Percentiles rank a stretch among this genome's conserved stretches.
Conservation (phyloP, 2,888 invertebrate species). For the Nasonia oneida region DNA sequence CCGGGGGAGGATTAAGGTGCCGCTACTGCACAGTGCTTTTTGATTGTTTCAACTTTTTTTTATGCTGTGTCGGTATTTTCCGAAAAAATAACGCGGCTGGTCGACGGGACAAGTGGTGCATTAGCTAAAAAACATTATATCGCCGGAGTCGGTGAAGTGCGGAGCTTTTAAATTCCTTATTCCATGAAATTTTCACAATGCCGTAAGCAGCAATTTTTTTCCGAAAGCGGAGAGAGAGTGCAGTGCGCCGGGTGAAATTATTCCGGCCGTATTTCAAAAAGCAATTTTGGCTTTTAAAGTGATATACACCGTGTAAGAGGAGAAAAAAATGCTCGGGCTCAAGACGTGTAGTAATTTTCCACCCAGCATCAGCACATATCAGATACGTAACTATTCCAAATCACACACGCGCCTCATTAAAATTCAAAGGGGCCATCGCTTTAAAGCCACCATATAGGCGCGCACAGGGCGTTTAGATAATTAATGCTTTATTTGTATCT, state of each 20-base stretch:
- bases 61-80: neutral
- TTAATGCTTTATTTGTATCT: conserved; percentile 62
- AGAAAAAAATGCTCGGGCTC: neutral
- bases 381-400: too few relatives aligned
- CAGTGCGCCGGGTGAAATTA: neutral
- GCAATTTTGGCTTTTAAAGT: conserved; percentile 6
- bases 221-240: neutral
- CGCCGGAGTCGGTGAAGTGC: neutral
- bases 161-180: conserved; percentile 3
- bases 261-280: conserved; percentile 1
- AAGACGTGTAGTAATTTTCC: neutral
- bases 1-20: neutral
- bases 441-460: neutral
- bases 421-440: conserved; percentile 39
- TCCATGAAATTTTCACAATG: conserved; percentile 12
- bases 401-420: conserved; percentile 39
- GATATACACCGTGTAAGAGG: neutral
- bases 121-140: neutral
- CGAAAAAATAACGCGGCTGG: neutral
- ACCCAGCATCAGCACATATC: neutral
- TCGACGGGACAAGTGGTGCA: neutral
- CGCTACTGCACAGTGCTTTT: neutral
- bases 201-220: conserved; percentile 1
- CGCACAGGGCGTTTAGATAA: conserved; percentile 38
- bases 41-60: neutral